Evolutionary conservation across 2,888 invertebrate species (phyloP).

Genomic region (Panzeria rudis): DNA sequence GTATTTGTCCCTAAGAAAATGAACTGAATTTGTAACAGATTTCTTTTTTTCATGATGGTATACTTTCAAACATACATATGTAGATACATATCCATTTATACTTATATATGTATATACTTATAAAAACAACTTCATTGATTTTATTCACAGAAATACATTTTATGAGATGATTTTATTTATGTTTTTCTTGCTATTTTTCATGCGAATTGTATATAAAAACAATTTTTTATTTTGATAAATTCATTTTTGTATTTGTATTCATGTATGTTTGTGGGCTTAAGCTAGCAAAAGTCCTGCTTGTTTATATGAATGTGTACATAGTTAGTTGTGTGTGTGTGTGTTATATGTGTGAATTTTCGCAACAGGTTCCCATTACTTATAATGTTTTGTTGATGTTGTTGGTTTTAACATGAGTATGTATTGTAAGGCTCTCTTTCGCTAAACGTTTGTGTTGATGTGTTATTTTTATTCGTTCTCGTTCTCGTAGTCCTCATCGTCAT

Average conservation of each 20-base stretch:
- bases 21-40: conserved; percentile 32
- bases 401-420: conserved; percentile 19
- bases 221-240: conserved; percentile 35
- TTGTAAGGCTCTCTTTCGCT: conserved; percentile 34
- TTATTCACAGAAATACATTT: conserved; percentile 10
- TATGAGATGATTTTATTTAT: conserved; percentile 33
- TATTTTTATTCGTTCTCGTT: conserved; percentile 13
- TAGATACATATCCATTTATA: background rate
- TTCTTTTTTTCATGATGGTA: conserved; percentile 5
- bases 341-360: conserved; percentile 59
- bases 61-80: background rate
- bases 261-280: conserved; percentile 33
- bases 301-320: background rate
- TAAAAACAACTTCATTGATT: conserved; percentile 25
- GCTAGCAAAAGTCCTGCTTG: conserved; percentile 22
- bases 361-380: conserved; percentile 64
- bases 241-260: conserved; percentile 33
- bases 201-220: conserved; percentile 44
- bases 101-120: background rate
- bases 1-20: conserved; percentile 13
- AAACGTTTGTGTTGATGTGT: conserved; percentile 12
- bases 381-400: conserved; percentile 9
- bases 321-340: conserved; percentile 1
- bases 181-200: conserved; percentile 27
- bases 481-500: conserved; percentile 3